Base-by-base conservation (phyloP, 64 coral and sea anemone species). In the Porites australiensis region DNA sequence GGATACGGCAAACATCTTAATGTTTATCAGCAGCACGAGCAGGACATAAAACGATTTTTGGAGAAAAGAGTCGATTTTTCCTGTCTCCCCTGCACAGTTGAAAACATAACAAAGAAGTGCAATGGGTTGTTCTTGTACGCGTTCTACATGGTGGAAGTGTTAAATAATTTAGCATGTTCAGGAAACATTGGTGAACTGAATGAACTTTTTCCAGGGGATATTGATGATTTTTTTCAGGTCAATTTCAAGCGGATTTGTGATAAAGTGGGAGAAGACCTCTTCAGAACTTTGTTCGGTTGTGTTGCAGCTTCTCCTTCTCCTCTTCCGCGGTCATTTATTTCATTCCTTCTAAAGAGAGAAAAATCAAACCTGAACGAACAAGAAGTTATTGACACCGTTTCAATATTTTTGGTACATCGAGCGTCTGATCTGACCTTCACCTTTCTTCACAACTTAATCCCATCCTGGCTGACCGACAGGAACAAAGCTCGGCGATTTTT, bases 361-460 rank as follows among this genome's bases (percentile, higher is more conserved):
- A 76, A 54, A 4, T 79, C 49, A 0, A 5, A 8, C 62, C 82
- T 78, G 8, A 3, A 63, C 8, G 48, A 67, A 12, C 82, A 79
- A 14, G 23, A 70, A 54, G 90, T 93, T 50, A 50, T 93, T 6
- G 90, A 93, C 67, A 62, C 90, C 6, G 15, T 93, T 47, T 87
- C 82, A 1, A 48, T 46, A 16, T 88, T 93, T 58, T 64, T 82
- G 44, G 60, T 48, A 2, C 13, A 64, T 0, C 62, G 23, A 18
- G 61, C 53, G 43, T 79, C 44, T 21, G 83, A 93, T 69, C 3
- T 76, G 6, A 79, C 86, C 2, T 73, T 80, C 13, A 37, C 65
- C 2, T 88, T 93, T 82, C 66, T 88, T 3, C 92, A 93, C 75
- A 88, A 68, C 16, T 50, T 92, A 20, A 77, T 92, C 8, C 90